A percentile compares a stretch with the other conserved stretches of the same genome.
phyloP scores from a whole-genome alignment of 2,797 vertebrate genomes.

The Erpetoichthys calabaricus region DNA sequence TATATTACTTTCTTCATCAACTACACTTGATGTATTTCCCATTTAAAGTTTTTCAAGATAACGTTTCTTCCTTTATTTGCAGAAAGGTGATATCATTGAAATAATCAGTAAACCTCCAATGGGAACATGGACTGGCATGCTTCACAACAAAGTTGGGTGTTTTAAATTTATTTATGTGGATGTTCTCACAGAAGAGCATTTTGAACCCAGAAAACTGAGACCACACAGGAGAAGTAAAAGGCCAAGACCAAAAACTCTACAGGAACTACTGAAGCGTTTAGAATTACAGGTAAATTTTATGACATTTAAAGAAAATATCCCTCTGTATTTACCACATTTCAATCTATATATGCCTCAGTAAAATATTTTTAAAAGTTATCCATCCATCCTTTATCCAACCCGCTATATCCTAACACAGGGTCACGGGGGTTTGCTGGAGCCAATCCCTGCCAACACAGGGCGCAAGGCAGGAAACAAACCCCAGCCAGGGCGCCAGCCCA shows the following conservation, averaged over 20 bases:
- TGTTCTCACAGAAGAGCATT: slow-evolving; percentile 54
- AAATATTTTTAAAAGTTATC: slow-evolving; percentile 13
- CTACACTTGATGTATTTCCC: too few species aligned
- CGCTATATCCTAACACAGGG: too few species aligned
- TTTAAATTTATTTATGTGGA: slow-evolving; percentile 97
- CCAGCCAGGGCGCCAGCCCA: too few species aligned
- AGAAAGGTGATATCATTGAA: slow-evolving; percentile 86
- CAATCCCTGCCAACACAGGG: too few species aligned
- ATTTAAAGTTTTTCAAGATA: too few species aligned
- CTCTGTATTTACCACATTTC: too few species aligned
- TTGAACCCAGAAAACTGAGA: slow-evolving; percentile 42
- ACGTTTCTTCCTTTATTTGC: slow-evolving; percentile 10
- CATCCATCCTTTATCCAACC: too few species aligned
- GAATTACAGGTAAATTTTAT: slow-evolving; percentile 62
- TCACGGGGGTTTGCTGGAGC: too few species aligned
- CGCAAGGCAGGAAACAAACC: too few species aligned
- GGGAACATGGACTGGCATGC: slow-evolving; percentile 87
- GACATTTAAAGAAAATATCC: too few species aligned
- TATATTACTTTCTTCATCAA: too few species aligned
- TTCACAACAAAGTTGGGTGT: slow-evolving; percentile 72
- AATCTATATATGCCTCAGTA: background rate
- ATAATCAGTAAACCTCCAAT: slow-evolving; percentile 80
- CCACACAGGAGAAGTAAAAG: slow-evolving; percentile 37
- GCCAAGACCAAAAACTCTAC: slow-evolving; percentile 56
- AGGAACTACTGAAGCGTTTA: slow-evolving; percentile 61